Evolutionary conservation across 2,888 invertebrate genomes (phyloP).

Genomic region (Pemphredon lugubris): DNA sequence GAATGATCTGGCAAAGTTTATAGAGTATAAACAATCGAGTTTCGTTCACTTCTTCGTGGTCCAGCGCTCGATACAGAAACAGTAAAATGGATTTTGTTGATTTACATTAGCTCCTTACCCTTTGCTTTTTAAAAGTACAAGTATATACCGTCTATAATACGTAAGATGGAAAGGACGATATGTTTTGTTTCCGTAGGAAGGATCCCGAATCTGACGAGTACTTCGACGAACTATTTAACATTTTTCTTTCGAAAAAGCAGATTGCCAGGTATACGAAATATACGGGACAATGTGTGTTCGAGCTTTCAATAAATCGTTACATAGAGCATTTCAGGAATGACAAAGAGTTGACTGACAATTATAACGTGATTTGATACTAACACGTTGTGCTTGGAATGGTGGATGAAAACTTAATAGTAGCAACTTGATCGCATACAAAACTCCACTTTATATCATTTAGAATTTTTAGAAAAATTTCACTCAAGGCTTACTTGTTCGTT

Average conservation of each 20-base stretch:
- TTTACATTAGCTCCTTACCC: no score
- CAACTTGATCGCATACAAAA: no score
- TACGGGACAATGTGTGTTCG: not conserved
- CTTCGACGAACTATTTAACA: conserved; percentile 77
- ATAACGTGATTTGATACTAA: no score
- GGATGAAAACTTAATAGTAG: no score
- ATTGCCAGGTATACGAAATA: conserved; percentile 17
- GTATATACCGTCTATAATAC: no score
- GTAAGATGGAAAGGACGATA: not conserved
- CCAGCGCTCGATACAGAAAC: no score
- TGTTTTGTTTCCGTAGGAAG: conserved; percentile 66
- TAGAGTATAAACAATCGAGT: not conserved
- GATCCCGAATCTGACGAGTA: conserved; percentile 76
- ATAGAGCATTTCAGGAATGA: not conserved
- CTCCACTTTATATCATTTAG: no score
- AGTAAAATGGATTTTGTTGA: no score
- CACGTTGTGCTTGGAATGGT: not conserved
- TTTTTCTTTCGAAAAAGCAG: conserved; percentile 62
- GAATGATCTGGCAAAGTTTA: not conserved
- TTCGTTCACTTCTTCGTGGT: no score
- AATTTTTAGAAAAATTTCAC: no score
- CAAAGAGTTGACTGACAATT: no score
- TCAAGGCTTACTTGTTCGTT: not conserved
- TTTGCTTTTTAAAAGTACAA: no score
- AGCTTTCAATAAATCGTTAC: not conserved